Evolutionary conservation across 2,888 invertebrate species (phyloP).

Genomic region (Limnephilus auricula): DNA sequence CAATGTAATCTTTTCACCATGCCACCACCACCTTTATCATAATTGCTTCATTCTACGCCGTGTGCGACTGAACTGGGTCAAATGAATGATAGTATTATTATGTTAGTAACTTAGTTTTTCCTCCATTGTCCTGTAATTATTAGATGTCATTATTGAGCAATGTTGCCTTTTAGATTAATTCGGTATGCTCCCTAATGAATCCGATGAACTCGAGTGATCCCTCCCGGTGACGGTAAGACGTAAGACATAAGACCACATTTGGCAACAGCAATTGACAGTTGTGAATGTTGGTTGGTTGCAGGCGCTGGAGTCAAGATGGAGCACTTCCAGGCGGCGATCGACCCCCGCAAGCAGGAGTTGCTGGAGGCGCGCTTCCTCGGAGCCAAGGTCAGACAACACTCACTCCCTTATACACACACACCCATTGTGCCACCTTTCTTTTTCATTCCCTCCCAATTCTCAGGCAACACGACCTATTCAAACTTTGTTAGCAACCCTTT

Average conservation of each 20-base stretch:
- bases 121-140: not conserved
- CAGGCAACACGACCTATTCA: not conserved
- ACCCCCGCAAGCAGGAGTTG: constrained; percentile 99
- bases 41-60: constrained; percentile 15
- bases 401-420: constrained; percentile 8
- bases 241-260: constrained; percentile 24
- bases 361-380: constrained; percentile 98
- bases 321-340: constrained; percentile 97
- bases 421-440: not conserved
- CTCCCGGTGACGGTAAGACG: not conserved
- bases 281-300: constrained; percentile 74
- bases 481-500: not conserved
- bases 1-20: not conserved
- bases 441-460: not conserved
- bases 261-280: constrained; percentile 36
- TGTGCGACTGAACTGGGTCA: not conserved
- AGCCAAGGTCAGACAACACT: constrained; percentile 88
- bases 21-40: not conserved
- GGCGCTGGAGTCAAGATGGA: constrained; percentile 97
- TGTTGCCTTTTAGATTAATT: not conserved
- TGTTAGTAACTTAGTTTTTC: not conserved
- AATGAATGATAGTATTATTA: not conserved
- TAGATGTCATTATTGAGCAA: not conserved
- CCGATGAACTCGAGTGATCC: not conserved
- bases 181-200: not conserved